Evolutionary conservation across 1,140 invertebrate species (phyloP).

Genomic region (Drosophila ananassae): DNA sequence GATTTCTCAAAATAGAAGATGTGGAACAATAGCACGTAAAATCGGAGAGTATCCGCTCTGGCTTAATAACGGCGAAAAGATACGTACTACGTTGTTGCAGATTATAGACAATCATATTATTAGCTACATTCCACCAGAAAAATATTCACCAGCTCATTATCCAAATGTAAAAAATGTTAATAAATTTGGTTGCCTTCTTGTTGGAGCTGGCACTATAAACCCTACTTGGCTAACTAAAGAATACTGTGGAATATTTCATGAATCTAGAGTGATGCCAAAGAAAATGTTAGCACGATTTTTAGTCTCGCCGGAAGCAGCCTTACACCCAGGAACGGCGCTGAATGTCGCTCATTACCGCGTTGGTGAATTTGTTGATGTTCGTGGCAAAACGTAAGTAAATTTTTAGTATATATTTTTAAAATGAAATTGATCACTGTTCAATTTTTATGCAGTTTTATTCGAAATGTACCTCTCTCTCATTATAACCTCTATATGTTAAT

Average conservation of each 20-base stretch:
- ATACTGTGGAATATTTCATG: conserved; percentile 94
- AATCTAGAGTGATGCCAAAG: conserved; percentile 95
- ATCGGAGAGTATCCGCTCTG: conserved; percentile 97
- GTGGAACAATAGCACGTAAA: conserved; percentile 95
- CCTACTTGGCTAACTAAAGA: conserved; percentile 94
- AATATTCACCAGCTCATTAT: conserved; percentile 87
- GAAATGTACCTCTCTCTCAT: no score
- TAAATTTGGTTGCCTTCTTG: conserved; percentile 89
- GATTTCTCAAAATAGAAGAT: conserved; percentile 41
- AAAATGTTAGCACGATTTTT: conserved; percentile 92
- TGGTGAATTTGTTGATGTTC: conserved; percentile 95
- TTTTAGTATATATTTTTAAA: background rate
- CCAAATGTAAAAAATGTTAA: conserved; percentile 76
- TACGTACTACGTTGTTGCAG: conserved; percentile 93
- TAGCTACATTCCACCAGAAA: conserved; percentile 94
- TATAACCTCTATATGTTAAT: no score
- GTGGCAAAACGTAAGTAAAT: conserved; percentile 93
- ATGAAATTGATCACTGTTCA: no score
- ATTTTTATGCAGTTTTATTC: no score
- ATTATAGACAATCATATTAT: conserved; percentile 98
- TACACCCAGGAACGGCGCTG: conserved; percentile 95
- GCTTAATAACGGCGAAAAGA: conserved; percentile 92
- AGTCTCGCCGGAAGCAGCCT: conserved; percentile 93
- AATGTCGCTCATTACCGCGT: conserved; percentile 94
- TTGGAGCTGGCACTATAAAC: conserved; percentile 95